Evolutionary conservation across 2,797 vertebrate genomes (phyloP).

Genomic region (Gobionotothen gibberifrons): DNA sequence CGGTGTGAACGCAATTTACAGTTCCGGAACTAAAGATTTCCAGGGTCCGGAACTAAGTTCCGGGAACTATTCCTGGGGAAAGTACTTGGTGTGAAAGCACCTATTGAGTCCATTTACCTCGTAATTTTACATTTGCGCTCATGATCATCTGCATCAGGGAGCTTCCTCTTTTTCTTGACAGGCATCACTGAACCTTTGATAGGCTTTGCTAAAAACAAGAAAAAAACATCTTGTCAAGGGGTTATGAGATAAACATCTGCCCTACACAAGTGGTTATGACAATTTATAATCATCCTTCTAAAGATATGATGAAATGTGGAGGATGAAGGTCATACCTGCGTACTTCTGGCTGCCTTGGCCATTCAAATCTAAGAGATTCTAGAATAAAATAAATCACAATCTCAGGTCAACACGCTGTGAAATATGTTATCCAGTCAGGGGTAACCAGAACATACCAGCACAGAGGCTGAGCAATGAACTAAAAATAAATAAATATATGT

Average conservation of each 20-base stretch:
- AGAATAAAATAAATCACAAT: conserved; percentile 14
- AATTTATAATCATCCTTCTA: background rate
- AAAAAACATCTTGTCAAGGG: background rate
- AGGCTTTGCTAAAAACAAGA: conserved; percentile 52
- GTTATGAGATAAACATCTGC: too few relatives aligned
- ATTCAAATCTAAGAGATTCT: conserved; percentile 80
- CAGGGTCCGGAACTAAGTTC: too few relatives aligned
- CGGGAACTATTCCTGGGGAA: too few relatives aligned
- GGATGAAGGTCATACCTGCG: conserved; percentile 66
- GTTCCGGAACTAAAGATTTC: too few relatives aligned
- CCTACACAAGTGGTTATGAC: background rate
- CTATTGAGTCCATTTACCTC: conserved; percentile 79
- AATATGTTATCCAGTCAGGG: background rate
- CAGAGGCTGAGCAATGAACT: too few relatives aligned
- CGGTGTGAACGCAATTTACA: too few relatives aligned
- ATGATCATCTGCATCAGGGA: conserved; percentile 87
- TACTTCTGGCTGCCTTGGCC: conserved; percentile 73
- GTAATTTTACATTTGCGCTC: conserved; percentile 91
- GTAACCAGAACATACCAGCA: too few relatives aligned
- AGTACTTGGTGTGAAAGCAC: too few relatives aligned
- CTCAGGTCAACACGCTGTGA: background rate
- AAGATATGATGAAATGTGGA: background rate
- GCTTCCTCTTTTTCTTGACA: conserved; percentile 95
- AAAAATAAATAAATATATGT: too few relatives aligned
- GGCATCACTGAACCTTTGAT: conserved; percentile 85